These are phyloP conservation scores for Notoglanidium macrostoma DNA, from an alignment of 2,797 vertebrate genomes.

Conservation along the genomic window DNA sequence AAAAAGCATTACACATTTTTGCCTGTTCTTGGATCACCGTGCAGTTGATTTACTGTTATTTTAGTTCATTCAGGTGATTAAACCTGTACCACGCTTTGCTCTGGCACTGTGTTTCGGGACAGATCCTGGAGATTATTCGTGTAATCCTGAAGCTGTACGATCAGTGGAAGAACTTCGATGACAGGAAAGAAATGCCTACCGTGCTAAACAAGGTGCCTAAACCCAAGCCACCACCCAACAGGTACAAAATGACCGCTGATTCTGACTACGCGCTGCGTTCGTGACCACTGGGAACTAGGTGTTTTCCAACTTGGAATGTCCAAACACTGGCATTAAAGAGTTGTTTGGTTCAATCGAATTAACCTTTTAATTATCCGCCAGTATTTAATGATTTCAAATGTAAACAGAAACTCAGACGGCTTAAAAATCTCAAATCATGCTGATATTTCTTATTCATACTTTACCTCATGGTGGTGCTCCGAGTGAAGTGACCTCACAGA, in stretches of 20 bases:
- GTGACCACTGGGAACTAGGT: background rate
- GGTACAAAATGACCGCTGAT: conserved; percentile 65
- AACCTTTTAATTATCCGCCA: background rate
- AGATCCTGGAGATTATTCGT: conserved; percentile 99
- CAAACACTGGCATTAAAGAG: background rate
- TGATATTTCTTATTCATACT: background rate
- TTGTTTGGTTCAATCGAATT: background rate
- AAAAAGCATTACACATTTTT: background rate
- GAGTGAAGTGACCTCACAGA: background rate
- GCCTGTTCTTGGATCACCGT: background rate
- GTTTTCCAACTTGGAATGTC: background rate
- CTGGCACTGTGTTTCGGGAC: conserved; percentile 6
- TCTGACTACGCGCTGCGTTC: background rate
- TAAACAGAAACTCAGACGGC: background rate
- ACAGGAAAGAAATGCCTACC: conserved; percentile 94
- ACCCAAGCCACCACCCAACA: conserved; percentile 98
- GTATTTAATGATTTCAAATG: background rate
- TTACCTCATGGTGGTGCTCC: no score
- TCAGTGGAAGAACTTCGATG: conserved; percentile 99
- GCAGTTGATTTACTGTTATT: background rate
- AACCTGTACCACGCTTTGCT: background rate
- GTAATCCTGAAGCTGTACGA: conserved; percentile 98
- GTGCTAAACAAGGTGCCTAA: conserved; percentile 99
- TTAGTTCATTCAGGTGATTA: background rate
- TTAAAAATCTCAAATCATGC: background rate